Conservation (phyloP, 1,140 invertebrate genomes). For the Copidosoma floridanum region DNA sequence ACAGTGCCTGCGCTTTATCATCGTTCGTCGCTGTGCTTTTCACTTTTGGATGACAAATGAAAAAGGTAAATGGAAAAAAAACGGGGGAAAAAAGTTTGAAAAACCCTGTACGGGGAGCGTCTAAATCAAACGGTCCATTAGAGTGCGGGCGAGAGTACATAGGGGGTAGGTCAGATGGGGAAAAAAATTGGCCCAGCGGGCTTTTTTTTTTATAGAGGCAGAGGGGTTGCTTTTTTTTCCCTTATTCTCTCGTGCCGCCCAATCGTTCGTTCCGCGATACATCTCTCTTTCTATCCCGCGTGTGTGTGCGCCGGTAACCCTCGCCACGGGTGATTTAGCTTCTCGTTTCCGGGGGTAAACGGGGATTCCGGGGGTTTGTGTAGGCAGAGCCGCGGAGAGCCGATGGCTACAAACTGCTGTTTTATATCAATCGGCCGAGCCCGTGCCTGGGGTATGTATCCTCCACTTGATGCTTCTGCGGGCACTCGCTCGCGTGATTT, state of each 20-base stretch:
- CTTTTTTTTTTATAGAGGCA: too few species aligned
- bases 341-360: conserved; percentile 39
- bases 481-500: too few species aligned
- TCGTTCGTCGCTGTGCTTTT: not conserved
- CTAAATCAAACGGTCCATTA: conserved; percentile 1
- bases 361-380: conserved; percentile 31
- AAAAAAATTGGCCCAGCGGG: too few species aligned
- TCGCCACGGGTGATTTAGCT: conserved; percentile 48
- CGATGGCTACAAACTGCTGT: conserved; percentile 37
- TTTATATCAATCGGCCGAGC: conserved; percentile 45
- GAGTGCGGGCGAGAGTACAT: conserved; percentile 8
- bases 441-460: too few species aligned
- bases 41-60: too few species aligned
- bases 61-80: too few species aligned
- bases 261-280: conserved; percentile 53
- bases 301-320: conserved; percentile 37
- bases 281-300: conserved; percentile 43
- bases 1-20: too few species aligned
- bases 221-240: conserved; percentile 48
- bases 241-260: too few species aligned
- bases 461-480: too few species aligned
- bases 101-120: too few species aligned
- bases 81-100: not conserved
- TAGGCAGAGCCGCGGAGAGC: conserved; percentile 12
- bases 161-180: conserved; percentile 36